phyloP scores from a whole-genome alignment of 2,113 vertebrate species.

The Mystacornis crossleyi region DNA sequence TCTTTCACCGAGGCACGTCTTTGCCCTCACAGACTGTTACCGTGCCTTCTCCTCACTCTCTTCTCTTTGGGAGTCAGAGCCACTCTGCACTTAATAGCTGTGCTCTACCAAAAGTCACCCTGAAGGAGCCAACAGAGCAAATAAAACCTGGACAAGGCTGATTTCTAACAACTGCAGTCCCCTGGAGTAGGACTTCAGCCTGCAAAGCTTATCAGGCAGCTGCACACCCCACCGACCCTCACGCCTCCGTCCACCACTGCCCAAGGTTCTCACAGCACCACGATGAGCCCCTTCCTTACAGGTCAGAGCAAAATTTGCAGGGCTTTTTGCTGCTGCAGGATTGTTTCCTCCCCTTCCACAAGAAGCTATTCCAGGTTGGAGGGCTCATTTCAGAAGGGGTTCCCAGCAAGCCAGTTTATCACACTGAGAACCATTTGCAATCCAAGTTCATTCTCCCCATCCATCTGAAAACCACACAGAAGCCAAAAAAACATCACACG shows the following conservation, averaged over 20 bases:
- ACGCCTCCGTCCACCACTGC: background rate
- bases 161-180: background rate
- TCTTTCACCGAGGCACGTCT: background rate
- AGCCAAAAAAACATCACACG: background rate
- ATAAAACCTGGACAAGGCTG: background rate
- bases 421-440: background rate
- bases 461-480: background rate
- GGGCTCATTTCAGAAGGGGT: background rate
- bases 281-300: rapidly evolving
- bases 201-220: background rate
- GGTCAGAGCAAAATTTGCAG: background rate
- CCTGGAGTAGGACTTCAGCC: background rate
- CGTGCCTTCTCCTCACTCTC: background rate
- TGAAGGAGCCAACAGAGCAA: background rate
- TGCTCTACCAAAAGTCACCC: background rate
- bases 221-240: rapidly evolving
- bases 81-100: background rate
- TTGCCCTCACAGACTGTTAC: background rate
- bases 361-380: background rate
- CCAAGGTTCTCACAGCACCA: rapidly evolving
- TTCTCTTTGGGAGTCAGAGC: background rate
- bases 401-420: background rate
- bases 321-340: background rate
- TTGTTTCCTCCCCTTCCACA: background rate
- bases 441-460: background rate